Percentiles rank a stretch among this genome's conserved stretches.
phyloP scores from a whole-genome alignment of 64 coral and sea anemone species.

The Dendrophyllia cribrosa region DNA sequence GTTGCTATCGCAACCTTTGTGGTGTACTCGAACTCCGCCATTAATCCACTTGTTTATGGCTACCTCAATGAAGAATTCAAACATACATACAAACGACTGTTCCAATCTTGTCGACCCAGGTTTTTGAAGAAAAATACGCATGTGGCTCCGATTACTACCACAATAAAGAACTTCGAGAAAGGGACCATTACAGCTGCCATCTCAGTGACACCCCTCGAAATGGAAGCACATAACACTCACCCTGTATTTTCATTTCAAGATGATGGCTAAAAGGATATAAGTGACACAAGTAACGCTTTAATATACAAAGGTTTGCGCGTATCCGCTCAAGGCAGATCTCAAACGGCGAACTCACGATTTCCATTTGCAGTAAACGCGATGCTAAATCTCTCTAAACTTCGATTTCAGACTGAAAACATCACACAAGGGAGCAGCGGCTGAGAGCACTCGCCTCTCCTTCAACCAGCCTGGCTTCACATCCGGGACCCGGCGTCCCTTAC shows the following conservation, averaged over 20 bases:
- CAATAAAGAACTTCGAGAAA: neutral
- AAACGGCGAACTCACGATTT: too few relatives aligned
- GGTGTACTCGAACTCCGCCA: conserved; percentile 60
- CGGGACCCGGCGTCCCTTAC: too few relatives aligned
- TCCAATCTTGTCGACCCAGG: neutral
- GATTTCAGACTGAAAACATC: too few relatives aligned
- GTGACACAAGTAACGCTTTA: too few relatives aligned
- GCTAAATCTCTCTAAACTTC: too few relatives aligned
- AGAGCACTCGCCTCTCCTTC: too few relatives aligned
- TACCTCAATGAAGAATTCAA: conserved; percentile 68
- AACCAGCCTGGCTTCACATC: too few relatives aligned
- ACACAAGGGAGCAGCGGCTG: too few relatives aligned
- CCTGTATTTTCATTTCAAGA: neutral
- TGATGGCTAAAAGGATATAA: too few relatives aligned
- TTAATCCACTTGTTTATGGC: conserved; percentile 75
- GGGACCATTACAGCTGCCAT: neutral
- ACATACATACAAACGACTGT: conserved; percentile 22
- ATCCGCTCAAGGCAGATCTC: too few relatives aligned
- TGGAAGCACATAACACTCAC: neutral
- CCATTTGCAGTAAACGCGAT: too few relatives aligned
- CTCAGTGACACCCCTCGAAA: neutral
- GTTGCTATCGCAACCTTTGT: conserved; percentile 14
- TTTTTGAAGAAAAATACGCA: neutral
- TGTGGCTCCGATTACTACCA: neutral
- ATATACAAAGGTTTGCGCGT: too few relatives aligned